Base-by-base conservation (phyloP, 2,888 invertebrate genomes). In the Agrotis puta region DNA sequence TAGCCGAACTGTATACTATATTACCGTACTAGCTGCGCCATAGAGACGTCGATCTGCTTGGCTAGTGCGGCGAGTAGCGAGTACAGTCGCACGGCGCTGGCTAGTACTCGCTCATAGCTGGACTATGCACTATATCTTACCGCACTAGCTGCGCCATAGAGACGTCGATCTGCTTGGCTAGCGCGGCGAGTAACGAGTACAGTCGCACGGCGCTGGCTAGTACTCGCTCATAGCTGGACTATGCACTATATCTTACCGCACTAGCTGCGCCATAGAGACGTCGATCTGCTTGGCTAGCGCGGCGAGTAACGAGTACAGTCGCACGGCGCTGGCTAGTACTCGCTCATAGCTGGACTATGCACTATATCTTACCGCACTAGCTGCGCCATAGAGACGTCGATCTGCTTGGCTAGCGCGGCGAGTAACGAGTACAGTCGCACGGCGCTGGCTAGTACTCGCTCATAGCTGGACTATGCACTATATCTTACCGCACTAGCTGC, bases 351-450 rank as follows among this genome's bases (percentile, higher is more conserved):
- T n/a, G n/a, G n/a, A n/a, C n/a, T n/a, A n/a, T n/a, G n/a, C n/a
- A n/a, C 14, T 16, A 47, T 18, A 18, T 18, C 63, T 69, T 59
- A 93, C 93, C 91, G 87, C 7, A 91, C 83, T 14, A 65, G 64
- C 16, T 84, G 83, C 11, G 91, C 91, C 9, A 88, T 70, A 1
- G 75, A 70, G 0, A 80, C 81, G 13, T 88, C 85, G 7, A 94
- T 72, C 79, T 91, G 92, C 58, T 82, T 87, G 39, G 88, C 88
- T 7, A 93, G 85, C 2, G 88, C 53, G 0, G 85, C 87, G 4
- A 94, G 89, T 61, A 91, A 79, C 11, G 88, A 58, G 89, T 94
- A 93, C 33, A 94, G 89, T 0, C 91, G 83, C 71, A 91, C 87
- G n/a, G 86, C 88, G 1, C 85, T 75, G 2, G 77, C 68, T 47